Evolutionary conservation across 2,113 vertebrate genomes (phyloP).

Genomic region (Eulemur macaco): DNA sequence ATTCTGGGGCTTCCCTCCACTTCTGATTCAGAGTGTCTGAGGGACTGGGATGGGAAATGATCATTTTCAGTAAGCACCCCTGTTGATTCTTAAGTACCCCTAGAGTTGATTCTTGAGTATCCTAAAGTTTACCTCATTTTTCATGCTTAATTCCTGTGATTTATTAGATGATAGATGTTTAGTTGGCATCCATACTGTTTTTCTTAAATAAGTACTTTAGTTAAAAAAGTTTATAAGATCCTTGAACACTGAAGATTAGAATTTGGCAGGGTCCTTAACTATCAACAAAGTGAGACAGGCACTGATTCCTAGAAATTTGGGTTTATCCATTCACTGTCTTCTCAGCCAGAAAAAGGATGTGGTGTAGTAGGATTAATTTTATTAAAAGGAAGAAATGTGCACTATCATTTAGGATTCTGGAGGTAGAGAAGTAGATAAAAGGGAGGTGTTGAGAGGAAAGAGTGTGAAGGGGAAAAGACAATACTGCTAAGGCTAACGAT

Average conservation of each 20-base stretch:
- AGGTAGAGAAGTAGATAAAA: not conserved
- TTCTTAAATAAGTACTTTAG: not conserved
- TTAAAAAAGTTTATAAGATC: not conserved
- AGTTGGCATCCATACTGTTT: not conserved
- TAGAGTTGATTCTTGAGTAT: conserved; percentile 38
- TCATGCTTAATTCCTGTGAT: conserved; percentile 43
- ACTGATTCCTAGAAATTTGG: conserved; percentile 17
- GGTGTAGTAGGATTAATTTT: not conserved
- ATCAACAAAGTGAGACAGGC: not conserved
- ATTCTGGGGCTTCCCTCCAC: not conserved
- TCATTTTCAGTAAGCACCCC: not conserved
- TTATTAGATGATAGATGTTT: conserved; percentile 45
- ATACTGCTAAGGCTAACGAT: not conserved
- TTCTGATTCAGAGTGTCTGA: conserved; percentile 10
- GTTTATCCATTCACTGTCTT: not conserved
- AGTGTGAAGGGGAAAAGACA: not conserved
- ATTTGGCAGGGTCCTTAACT: not conserved
- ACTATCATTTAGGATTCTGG: not conserved
- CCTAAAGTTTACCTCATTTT: conserved; percentile 38
- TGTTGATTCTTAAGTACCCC: not conserved
- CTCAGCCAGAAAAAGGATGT: conserved; percentile 24
- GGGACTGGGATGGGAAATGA: not conserved
- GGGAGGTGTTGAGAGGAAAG: not conserved
- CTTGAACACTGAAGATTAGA: not conserved
- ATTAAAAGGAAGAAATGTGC: conserved; percentile 9